phyloP scores from a whole-genome alignment of 2,888 invertebrate genomes.

The Allacma fusca region DNA sequence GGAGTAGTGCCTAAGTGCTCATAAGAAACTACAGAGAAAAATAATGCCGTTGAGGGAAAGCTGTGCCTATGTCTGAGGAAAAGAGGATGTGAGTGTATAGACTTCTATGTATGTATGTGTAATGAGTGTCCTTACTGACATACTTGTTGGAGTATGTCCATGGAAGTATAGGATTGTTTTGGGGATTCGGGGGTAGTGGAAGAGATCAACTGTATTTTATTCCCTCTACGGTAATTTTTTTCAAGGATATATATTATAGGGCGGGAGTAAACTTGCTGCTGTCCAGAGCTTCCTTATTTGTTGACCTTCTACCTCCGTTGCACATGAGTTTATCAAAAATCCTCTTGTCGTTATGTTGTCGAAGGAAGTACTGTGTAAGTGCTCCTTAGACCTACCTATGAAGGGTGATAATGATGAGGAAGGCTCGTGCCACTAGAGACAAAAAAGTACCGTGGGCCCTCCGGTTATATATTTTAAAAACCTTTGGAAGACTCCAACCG shows the following conservation, averaged over 20 bases:
- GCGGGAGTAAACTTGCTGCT: constrained; percentile 36
- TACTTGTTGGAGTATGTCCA: too few species aligned
- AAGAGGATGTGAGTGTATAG: too few species aligned
- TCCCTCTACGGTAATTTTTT: not conserved
- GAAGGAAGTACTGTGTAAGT: constrained; percentile 11
- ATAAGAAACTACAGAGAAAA: not conserved
- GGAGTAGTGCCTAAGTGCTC: not conserved
- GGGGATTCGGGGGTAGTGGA: not conserved
- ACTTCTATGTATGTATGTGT: not conserved
- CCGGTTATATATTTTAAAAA: constrained; percentile 26
- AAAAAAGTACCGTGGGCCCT: constrained; percentile 33
- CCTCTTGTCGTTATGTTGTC: not conserved
- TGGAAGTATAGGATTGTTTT: too few species aligned
- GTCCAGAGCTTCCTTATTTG: constrained; percentile 41
- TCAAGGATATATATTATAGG: constrained; percentile 34
- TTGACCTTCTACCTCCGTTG: constrained; percentile 29
- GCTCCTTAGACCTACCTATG: not conserved
- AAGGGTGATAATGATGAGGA: constrained; percentile 36
- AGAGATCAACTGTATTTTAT: not conserved
- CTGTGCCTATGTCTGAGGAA: not conserved
- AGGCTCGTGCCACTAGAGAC: constrained; percentile 37
- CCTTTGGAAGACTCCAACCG: not conserved
- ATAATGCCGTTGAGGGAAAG: constrained; percentile 13
- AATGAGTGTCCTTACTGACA: too few species aligned
- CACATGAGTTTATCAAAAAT: constrained; percentile 9